Evolutionary conservation across 2,888 invertebrate species (phyloP).

Genomic region (Habroteleia sp.): DNA sequence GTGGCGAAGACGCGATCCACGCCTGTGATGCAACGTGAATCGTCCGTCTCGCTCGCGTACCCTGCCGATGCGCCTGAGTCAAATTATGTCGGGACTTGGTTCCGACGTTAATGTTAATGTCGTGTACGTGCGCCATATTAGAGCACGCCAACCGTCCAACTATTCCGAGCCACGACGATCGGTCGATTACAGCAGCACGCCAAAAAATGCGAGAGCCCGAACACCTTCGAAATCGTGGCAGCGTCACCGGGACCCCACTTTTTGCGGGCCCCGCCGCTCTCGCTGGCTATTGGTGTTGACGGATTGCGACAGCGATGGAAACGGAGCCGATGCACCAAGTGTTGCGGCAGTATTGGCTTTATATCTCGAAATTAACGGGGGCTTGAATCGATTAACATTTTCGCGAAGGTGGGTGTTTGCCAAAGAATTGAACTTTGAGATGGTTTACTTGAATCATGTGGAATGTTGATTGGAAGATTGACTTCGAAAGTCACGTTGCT

Average conservation of each 20-base stretch:
- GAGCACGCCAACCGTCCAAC: slow-evolving; percentile 29
- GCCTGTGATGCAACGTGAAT: slow-evolving; percentile 76
- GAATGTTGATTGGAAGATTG: slow-evolving; percentile 3
- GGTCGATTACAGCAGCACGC: slow-evolving; percentile 52
- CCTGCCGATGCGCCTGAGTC: slow-evolving; percentile 51
- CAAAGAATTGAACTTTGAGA: slow-evolving; percentile 26
- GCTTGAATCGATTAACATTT: slow-evolving; percentile 42
- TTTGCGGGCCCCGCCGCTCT: too few relatives aligned
- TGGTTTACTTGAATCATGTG: slow-evolving; percentile 15
- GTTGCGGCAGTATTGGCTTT: slow-evolving; percentile 30
- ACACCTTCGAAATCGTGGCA: slow-evolving; percentile 47
- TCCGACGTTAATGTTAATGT: slow-evolving; percentile 61
- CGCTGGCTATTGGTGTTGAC: neutral
- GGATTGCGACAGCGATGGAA: slow-evolving; percentile 25
- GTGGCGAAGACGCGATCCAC: slow-evolving; percentile 76
- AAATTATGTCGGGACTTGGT: slow-evolving; percentile 55
- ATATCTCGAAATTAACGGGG: neutral
- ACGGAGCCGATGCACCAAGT: slow-evolving; percentile 19
- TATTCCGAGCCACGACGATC: slow-evolving; percentile 53
- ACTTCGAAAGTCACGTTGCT: neutral
- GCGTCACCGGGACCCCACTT: neutral
- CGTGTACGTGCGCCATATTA: slow-evolving; percentile 61
- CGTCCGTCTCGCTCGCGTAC: slow-evolving; percentile 61
- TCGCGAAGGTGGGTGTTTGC: slow-evolving; percentile 1
- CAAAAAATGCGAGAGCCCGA: slow-evolving; percentile 41